These are phyloP conservation scores for Crotalus helleri DNA, from an alignment of 2,113 vertebrate genomes.

Conservation along the genomic window DNA sequence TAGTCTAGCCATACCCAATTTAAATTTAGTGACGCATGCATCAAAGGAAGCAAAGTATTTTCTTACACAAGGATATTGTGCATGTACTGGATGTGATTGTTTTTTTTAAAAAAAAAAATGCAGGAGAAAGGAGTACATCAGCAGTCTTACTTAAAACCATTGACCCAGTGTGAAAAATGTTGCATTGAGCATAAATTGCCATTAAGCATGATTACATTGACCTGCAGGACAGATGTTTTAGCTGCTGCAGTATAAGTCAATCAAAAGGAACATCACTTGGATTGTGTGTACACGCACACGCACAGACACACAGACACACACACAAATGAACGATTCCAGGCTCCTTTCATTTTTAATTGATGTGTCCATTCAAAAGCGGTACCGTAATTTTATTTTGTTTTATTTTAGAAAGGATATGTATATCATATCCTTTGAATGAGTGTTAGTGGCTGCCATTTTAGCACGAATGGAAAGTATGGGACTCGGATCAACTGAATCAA, in stretches of 20 bases:
- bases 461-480: conserved; percentile 64
- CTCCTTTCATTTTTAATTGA: neutral
- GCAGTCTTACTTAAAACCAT: conserved; percentile 65
- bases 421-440: neutral
- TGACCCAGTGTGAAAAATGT: conserved; percentile 57
- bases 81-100: conserved; percentile 30
- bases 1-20: neutral
- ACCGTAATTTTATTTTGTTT: neutral
- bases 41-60: conserved; percentile 60
- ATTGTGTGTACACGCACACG: neutral
- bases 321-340: conserved; percentile 26
- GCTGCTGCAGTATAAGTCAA: conserved; percentile 59
- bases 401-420: conserved; percentile 27
- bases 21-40: conserved; percentile 44
- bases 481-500: conserved; percentile 80
- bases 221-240: conserved; percentile 63
- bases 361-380: accelerated
- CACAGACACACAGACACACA: neutral
- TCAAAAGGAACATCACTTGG: conserved; percentile 56
- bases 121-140: conserved; percentile 53
- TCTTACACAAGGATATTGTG: conserved; percentile 55
- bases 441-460: conserved; percentile 55
- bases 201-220: conserved; percentile 67
- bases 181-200: conserved; percentile 63
- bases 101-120: conserved; percentile 24